Evolutionary conservation across 2,888 invertebrate species (phyloP).

Genomic region (Temnothorax rugatulus): DNA sequence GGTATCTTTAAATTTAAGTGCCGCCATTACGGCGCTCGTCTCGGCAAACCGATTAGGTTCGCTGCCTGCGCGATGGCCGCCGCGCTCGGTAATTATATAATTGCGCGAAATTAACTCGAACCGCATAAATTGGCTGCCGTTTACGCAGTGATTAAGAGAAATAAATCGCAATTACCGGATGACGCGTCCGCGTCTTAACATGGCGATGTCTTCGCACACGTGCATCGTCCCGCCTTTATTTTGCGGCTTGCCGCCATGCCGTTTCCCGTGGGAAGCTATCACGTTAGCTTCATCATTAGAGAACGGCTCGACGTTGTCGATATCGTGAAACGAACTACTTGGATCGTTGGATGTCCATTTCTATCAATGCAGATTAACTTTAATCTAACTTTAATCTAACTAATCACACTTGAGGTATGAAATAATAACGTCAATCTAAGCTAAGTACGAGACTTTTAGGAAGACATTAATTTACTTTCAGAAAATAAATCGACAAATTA

Average conservation of each 20-base stretch:
- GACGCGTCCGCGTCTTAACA: slow-evolving; percentile 72
- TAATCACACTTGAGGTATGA: background rate
- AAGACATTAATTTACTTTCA: slow-evolving; percentile 71
- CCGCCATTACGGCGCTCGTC: slow-evolving; percentile 75
- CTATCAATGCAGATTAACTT: no score
- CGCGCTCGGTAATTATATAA: slow-evolving; percentile 83
- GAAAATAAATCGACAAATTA: slow-evolving; percentile 67
- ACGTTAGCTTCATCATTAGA: slow-evolving; percentile 3
- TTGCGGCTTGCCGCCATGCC: slow-evolving; percentile 48
- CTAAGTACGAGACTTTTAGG: slow-evolving; percentile 56
- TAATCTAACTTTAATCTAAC: no score
- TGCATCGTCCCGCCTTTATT: slow-evolving; percentile 53
- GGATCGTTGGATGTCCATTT: no score
- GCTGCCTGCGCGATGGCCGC: slow-evolving; percentile 59
- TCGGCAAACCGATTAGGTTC: slow-evolving; percentile 77
- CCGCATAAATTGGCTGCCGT: slow-evolving; percentile 83
- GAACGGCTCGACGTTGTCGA: background rate
- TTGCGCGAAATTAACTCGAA: slow-evolving; percentile 84
- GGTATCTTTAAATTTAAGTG: slow-evolving; percentile 77
- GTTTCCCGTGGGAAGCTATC: slow-evolving; percentile 28
- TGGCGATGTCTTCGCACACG: slow-evolving; percentile 28
- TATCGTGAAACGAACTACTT: slow-evolving; percentile 11
- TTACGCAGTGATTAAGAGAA: slow-evolving; percentile 84
- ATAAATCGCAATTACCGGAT: slow-evolving; percentile 84
- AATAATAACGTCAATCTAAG: background rate